phyloP scores from a whole-genome alignment of 2,113 vertebrate species.

The Toxotes jaculatrix region DNA sequence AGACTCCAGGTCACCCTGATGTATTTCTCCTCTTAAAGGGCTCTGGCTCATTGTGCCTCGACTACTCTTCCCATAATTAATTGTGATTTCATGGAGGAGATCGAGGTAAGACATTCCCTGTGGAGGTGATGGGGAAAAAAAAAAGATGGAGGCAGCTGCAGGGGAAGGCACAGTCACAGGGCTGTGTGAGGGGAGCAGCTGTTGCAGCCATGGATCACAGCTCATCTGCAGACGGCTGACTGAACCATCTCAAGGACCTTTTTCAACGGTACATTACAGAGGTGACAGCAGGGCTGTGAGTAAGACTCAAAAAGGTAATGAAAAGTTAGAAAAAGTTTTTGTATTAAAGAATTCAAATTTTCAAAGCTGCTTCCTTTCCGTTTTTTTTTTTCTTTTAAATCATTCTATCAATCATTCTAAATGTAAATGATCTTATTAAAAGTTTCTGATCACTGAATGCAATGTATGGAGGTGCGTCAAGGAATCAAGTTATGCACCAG shows the following conservation, averaged over 20 bases:
- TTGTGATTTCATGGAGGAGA: conserved; percentile 60
- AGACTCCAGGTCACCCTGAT: conserved; percentile 40
- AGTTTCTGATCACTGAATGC: neutral
- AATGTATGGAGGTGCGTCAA: neutral
- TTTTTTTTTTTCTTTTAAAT: too few species aligned
- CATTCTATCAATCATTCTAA: too few species aligned
- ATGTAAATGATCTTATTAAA: neutral
- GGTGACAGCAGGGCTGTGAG: conserved; percentile 24
- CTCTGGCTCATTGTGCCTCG: conserved; percentile 46
- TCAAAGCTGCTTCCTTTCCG: too few species aligned
- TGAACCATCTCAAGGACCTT: conserved; percentile 63
- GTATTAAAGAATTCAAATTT: neutral
- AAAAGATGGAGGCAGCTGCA: conserved; percentile 61
- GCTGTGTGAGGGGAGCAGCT: conserved; percentile 73
- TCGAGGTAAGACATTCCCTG: conserved; percentile 56
- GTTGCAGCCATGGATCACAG: conserved; percentile 72
- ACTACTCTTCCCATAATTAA: conserved; percentile 66
- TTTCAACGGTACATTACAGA: conserved; percentile 21
- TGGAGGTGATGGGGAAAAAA: conserved; percentile 37
- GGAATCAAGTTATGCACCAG: neutral
- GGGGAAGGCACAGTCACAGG: conserved; percentile 38
- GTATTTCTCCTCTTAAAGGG: conserved; percentile 40
- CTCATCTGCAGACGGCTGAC: conserved; percentile 70
- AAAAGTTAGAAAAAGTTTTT: conserved; percentile 11
- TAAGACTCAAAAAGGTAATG: neutral